Base-by-base conservation (phyloP, 2,113 vertebrate genomes). In the Pelobates fuscus region DNA sequence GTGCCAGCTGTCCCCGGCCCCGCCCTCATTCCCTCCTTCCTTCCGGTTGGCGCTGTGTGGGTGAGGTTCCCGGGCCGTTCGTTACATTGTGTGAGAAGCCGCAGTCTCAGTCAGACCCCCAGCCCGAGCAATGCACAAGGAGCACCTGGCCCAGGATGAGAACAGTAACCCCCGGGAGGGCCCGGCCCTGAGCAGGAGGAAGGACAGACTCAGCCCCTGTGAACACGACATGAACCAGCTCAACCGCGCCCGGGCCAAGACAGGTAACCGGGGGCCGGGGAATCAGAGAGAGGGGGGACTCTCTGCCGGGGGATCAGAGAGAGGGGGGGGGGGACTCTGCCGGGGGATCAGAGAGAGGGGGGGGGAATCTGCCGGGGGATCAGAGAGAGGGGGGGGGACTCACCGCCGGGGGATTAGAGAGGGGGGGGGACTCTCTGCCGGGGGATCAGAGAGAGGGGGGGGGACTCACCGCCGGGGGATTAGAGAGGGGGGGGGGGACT, bases 211-310 rank as follows among this genome's bases (percentile, higher is more conserved):
- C 24, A 71, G 70, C 58, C 70, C 70, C 58, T 21, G 43, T 25
- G 70, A 73, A 60, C 70, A 73, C 43, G 70, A 73, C 70, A 73
- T 73, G 70, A 73, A 73, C 70, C 70, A 73, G n/a, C n/a, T 73
- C 2, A 73, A 73, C 70, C 60, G 59, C 25, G 32, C 41, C 70
- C 60, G 60, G 44, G 44, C 70, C 6, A 63, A 64, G 60, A 64
- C 70, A 63, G 70, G 70, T 72, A 10, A 21, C 18, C 18, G 18
- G n/a, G 23, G 10, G 6, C 12, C 2, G 23, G 21, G 25, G 30
- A 5, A 49, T 3, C 12, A 14, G 1, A 18, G 44, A 12, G 6
- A 17, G 44, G 44, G 44, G 11, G 44, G 44, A 14, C 44, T 5
- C 44, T 49, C 8, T 15, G 44, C 12, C 1, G 44, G 44, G 32